phyloP scores from a whole-genome alignment of 1,140 invertebrate species.

The Drosophila quadrilineata region DNA sequence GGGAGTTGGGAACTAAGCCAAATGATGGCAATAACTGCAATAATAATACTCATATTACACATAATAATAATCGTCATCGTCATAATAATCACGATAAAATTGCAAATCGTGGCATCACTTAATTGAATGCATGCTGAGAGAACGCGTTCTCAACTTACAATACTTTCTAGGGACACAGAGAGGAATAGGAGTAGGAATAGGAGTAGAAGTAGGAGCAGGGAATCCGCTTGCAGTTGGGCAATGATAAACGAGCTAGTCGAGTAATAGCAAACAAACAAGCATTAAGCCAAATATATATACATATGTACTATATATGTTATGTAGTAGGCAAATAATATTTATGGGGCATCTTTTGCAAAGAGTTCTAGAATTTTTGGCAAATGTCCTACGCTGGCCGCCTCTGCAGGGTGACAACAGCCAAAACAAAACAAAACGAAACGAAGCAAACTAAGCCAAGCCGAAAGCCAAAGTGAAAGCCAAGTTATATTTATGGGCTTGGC shows the following conservation, averaged over 20 bases:
- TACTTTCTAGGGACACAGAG: constrained; percentile 40
- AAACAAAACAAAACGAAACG: no score
- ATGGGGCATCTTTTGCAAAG: constrained; percentile 21
- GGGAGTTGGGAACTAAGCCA: no score
- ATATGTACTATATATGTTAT: constrained; percentile 26
- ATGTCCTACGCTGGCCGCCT: constrained; percentile 39
- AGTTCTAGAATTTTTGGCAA: constrained; percentile 56
- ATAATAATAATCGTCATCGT: no score
- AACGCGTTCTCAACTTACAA: constrained; percentile 38
- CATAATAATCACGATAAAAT: constrained; percentile 47
- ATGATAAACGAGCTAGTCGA: constrained; percentile 64
- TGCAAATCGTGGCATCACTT: constrained; percentile 45
- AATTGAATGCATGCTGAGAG: constrained; percentile 75
- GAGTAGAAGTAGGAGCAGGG: no score
- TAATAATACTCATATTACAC: constrained; percentile 27
- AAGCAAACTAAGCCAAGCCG: no score
- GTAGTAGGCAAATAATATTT: constrained; percentile 70
- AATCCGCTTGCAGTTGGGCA: constrained; percentile 40
- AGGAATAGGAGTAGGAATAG: no score
- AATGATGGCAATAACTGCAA: constrained; percentile 42
- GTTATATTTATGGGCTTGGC: constrained; percentile 50
- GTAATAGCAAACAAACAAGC: constrained; percentile 66
- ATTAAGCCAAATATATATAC: constrained; percentile 59
- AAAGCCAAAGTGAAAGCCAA: constrained; percentile 7
- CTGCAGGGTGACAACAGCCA: no score